Base-by-base conservation (phyloP, 2,797 vertebrate genomes). In the Rhinichthys osculus region DNA sequence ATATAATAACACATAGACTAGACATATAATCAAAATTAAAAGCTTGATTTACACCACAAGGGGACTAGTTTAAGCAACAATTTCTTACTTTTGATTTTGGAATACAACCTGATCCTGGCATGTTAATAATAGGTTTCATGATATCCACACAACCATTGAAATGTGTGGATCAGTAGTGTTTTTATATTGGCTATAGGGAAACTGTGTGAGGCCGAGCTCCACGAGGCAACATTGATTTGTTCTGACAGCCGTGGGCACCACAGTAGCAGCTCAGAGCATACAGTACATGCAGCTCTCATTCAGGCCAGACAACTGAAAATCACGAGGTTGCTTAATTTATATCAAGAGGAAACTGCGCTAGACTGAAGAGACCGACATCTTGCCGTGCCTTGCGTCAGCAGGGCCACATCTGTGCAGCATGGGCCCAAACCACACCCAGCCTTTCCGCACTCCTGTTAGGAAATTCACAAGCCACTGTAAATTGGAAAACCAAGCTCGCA, bases 371-470 rank as follows among this genome's bases (percentile, higher is more conserved):
- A 92, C 90, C 78, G 87, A 89, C 89, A 87, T 88, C 85, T 94
- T 95, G 91, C 92, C 80, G 19, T 67, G 2, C 85, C 87, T 95
- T 95, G 91, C 92, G 92, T 95, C 92, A 95, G 84, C 64, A 21
- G 13, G 82, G 83, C 91, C 88, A 23, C 73, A 67, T 88, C 78
- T 88, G 91, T 90, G 79, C 79, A 82, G 16, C 73, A 47, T 59
- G 82, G 40, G 17, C 84, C 87, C 50, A 82, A 50, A 88, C 88
- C 91, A 87, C 81, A 83, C 67, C 85, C 89, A 62, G 85, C 69
- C 30, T 73, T 57, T 71, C 50, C 23, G 72, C 84, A 42, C 54
- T 86, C 74, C 72, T 78, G 52, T 89, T 64, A 87, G 10, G 27
- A 83, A 67, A 47, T 76, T 87, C 69, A 89, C 85, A 87, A 78